Evolutionary conservation across 1,140 invertebrate species (phyloP).

Genomic region (Sminthurinus signatus): DNA sequence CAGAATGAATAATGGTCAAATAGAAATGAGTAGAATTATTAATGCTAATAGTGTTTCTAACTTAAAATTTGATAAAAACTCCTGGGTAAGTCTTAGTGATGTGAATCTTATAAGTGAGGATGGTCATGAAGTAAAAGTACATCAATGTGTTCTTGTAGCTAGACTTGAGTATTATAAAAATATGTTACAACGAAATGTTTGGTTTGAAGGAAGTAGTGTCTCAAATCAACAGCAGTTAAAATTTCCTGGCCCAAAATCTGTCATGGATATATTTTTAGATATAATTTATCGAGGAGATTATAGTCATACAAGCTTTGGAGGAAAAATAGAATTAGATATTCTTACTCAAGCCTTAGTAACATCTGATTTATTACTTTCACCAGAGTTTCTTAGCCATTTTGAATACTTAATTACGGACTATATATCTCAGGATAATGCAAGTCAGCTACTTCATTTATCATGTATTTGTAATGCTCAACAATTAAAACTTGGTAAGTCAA

Average conservation of each 20-base stretch:
- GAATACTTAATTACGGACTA: constrained; percentile 56
- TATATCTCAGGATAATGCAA: constrained; percentile 61
- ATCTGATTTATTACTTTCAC: background rate
- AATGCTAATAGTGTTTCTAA: too few species aligned
- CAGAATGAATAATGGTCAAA: too few species aligned
- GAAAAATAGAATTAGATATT: constrained; percentile 3
- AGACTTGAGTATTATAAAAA: constrained; percentile 67
- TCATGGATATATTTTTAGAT: constrained; percentile 6
- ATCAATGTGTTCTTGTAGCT: constrained; percentile 65
- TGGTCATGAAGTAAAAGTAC: constrained; percentile 54
- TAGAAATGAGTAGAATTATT: background rate
- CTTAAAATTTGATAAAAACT: background rate
- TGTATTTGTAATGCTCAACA: constrained; percentile 54
- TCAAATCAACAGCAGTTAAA: background rate
- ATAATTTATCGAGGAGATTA: background rate
- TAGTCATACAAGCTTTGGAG: background rate
- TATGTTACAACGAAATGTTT: constrained; percentile 60
- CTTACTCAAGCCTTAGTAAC: constrained; percentile 3
- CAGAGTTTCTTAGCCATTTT: constrained; percentile 46
- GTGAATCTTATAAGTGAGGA: constrained; percentile 55
- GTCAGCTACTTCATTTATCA: constrained; percentile 61
- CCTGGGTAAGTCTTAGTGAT: constrained; percentile 53
- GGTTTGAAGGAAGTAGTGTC: constrained; percentile 55
- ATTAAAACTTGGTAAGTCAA: too few species aligned
- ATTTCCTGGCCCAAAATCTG: constrained; percentile 1